phyloP scores from a whole-genome alignment of 2,888 invertebrate genomes.

The Hetaerina titia region DNA sequence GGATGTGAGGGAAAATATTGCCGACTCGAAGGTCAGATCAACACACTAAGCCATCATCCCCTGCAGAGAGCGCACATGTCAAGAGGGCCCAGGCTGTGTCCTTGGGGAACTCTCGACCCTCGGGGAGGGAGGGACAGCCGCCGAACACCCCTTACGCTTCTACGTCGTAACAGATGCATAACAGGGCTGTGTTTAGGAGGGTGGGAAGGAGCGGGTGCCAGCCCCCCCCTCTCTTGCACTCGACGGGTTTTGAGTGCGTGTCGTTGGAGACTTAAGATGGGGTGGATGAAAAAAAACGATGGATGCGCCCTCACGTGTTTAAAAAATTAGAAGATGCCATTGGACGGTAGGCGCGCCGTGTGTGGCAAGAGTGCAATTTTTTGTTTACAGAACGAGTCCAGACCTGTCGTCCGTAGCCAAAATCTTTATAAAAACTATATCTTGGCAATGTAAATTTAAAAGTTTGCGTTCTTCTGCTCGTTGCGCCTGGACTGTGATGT shows the following conservation, averaged over 20 bases:
- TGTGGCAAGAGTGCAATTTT: slow-evolving; percentile 26
- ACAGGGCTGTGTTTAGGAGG: slow-evolving; percentile 32
- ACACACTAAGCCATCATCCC: background rate
- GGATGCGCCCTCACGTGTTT: slow-evolving; percentile 19
- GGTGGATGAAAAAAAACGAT: background rate
- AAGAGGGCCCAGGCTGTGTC: background rate
- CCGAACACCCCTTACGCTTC: background rate
- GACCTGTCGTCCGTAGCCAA: background rate
- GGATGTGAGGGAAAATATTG: background rate
- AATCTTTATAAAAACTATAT: background rate
- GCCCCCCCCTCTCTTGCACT: background rate
- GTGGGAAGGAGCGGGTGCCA: slow-evolving; percentile 2
- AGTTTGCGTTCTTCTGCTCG: no score
- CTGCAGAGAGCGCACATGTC: slow-evolving; percentile 19
- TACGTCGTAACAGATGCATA: slow-evolving; percentile 24
- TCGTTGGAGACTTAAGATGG: background rate
- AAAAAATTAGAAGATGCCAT: background rate
- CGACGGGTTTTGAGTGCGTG: slow-evolving; percentile 27
- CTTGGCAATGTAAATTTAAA: background rate
- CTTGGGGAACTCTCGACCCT: background rate
- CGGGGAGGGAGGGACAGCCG: background rate
- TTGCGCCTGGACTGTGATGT: no score
- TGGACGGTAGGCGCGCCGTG: slow-evolving; percentile 12
- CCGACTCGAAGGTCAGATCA: background rate
- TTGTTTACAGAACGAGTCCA: background rate